phyloP scores from a whole-genome alignment of 2,888 invertebrate species.

The Amphipyra tragopoginis region DNA sequence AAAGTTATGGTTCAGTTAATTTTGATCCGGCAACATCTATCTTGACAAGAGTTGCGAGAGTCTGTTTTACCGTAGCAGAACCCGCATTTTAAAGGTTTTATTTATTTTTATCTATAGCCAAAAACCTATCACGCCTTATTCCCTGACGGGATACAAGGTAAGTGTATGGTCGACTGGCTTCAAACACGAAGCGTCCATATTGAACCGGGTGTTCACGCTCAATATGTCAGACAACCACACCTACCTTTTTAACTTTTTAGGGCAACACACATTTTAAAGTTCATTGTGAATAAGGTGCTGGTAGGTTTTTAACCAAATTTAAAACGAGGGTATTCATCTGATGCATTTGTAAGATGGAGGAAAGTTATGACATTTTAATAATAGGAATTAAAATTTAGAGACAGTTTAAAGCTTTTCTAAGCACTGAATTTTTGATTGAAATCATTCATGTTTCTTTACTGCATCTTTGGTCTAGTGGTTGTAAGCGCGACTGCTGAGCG shows the following conservation, averaged over 20 bases:
- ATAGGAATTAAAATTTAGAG: too few species aligned
- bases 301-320: neutral
- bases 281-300: slow-evolving; percentile 9
- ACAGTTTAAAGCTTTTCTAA: too few species aligned
- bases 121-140: slow-evolving; percentile 44
- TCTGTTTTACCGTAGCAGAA: too few species aligned
- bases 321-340: too few species aligned
- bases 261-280: slow-evolving; percentile 25
- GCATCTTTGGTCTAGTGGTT: too few species aligned
- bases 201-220: slow-evolving; percentile 47
- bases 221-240: slow-evolving; percentile 48
- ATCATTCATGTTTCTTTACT: too few species aligned
- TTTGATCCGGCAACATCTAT: neutral
- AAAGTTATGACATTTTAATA: too few species aligned
- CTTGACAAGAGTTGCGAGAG: neutral
- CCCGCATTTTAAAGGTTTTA: too few species aligned
- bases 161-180: slow-evolving; percentile 52
- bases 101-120: slow-evolving; percentile 38
- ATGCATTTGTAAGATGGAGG: too few species aligned
- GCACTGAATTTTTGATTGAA: too few species aligned
- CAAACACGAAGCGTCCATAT: slow-evolving; percentile 34
- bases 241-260: slow-evolving; percentile 39
- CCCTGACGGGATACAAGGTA: slow-evolving; percentile 37
- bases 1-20: slow-evolving; percentile 4
- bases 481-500: too few species aligned